Evolutionary conservation across 1,140 invertebrate species (phyloP), one percentile per base, ranked within the genome.

Genomic region (Drosophila murphyi): DNA sequence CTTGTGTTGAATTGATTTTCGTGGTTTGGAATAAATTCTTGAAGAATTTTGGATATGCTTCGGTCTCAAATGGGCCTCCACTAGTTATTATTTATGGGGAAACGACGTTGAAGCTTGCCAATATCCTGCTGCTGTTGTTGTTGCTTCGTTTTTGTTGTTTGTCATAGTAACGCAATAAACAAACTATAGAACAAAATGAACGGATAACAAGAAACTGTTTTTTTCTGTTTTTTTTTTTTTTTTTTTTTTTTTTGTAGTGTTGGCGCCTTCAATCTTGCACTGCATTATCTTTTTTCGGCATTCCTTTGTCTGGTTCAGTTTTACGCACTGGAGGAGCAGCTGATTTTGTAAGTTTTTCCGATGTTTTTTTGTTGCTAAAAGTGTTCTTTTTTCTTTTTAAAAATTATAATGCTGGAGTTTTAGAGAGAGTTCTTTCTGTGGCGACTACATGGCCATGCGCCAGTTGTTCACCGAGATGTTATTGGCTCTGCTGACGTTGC

Each of bases 31-130:
- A 48, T 43, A 31, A 43, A 54, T 80, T 81, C 68, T 68, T 81
- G 79, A 80, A 80, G 67, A 81, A 82, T 78, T 74, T 70, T 74
- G 80, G 73, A 82, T 82, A 82, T 82, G 78, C 74, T 80, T 75
- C 57, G 56, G 43, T 76, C 64, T 57, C 51, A 45, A 12, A 47
- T 35, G 31, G 34, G 28, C 5, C 34, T 47, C 29, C 28, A 37
- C 52, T 20, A 37, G 28, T 7, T 12, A 39, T 61, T 48, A 5
- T 12, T 41, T 62, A 64, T 60, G 31, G 43, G 56, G 70, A 73
- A 76, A 76, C 71, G 71, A 68, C 57, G 71, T 76, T 68, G 62
- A 2, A 8, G 29, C 41, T 45, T 67, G 69, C 56, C 67, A 35
- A 50, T 29, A 28, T 39, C 48, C 61, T 45, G 20, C 6, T 5